Evolutionary conservation across 2,888 invertebrate genomes (phyloP), one percentile per base, ranked within the genome.

Genomic region (Agelastica alni): DNA sequence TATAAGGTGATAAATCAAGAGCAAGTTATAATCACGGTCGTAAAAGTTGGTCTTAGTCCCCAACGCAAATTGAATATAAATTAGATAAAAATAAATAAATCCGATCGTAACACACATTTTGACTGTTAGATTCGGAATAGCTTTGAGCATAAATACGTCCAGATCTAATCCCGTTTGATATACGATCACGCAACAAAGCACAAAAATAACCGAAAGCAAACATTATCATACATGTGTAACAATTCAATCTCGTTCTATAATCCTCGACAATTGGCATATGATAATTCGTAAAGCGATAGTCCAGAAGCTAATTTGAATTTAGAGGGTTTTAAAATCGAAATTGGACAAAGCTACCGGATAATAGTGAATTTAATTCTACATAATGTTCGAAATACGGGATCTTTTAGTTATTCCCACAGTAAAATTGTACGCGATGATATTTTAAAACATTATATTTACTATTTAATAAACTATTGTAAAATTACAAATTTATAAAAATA

Each of bases 211-310:
- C 32, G 13, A 36, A 47, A 14, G 51, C 34, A 10, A 39, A 45
- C 31, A 46, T 51, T 34, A 53, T 47, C 32, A 51, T 44, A 34
- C 34, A 34, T 30, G 41, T 51, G 41, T 55, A 46, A 48, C 51
- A 46, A 46, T 46, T 55, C 51, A 51, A 55, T 55, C 55, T 51
- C 31, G 4, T 17, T 10, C 22, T 26, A 46, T 51, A 55, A 55
- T 55, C 45, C 46, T 51, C 28, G 28, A 39, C 51, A 51, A 55
- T 51, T 55, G 51, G 42, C 46, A 46, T 51, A 36, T 32, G 42
- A 45, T 51, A 39, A 49, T 49, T 37, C 34, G 10, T 10, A 12
- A 16, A 18, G 12, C 18, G 37, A 34, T 39, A 39, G 37, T 39
- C 18, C 10, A 20, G 37, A 17, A 20, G 37, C 20, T 39, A 20